A percentile compares a stretch with the other conserved stretches of the same genome.
Evolutionary conservation across 2,797 vertebrate genomes (phyloP).

Genomic region (Arremon brunneinucha): DNA sequence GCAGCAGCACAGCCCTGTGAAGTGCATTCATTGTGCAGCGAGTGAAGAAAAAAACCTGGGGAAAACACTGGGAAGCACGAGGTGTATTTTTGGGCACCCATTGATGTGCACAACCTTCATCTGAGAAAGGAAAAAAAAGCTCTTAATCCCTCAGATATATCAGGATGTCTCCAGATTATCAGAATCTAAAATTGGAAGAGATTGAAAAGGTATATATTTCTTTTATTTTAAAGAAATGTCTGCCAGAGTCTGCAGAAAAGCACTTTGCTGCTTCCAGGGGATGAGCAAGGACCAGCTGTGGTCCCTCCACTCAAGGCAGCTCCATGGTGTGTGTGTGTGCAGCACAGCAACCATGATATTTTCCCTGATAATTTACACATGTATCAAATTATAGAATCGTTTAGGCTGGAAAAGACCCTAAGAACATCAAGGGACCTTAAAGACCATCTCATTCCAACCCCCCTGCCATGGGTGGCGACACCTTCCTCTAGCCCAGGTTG

Average conservation of each 20-base stretch:
- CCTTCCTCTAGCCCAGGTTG: fast-evolving
- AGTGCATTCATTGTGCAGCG: not conserved
- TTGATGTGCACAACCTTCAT: not conserved
- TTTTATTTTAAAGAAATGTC: not conserved
- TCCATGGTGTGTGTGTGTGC: not conserved
- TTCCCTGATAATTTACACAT: not conserved
- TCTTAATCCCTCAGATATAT: not conserved
- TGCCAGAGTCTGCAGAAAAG: not conserved
- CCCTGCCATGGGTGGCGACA: not conserved
- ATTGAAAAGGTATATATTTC: not conserved
- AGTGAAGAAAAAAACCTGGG: not conserved
- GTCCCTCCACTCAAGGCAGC: not conserved
- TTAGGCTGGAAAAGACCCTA: not conserved
- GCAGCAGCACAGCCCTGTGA: not conserved
- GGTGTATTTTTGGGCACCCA: not conserved
- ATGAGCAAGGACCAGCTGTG: fast-evolving
- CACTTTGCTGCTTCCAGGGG: not conserved
- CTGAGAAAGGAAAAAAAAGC: not conserved
- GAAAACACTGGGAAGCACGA: not conserved
- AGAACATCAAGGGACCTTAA: not conserved
- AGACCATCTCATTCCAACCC: not conserved
- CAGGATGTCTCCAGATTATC: not conserved
- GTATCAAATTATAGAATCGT: not conserved
- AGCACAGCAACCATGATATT: not conserved
- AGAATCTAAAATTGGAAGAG: not conserved